Evolutionary conservation across 2,113 vertebrate species (phyloP), one percentile per base, ranked within the genome.

Genomic region (Coreoperca whiteheadi): DNA sequence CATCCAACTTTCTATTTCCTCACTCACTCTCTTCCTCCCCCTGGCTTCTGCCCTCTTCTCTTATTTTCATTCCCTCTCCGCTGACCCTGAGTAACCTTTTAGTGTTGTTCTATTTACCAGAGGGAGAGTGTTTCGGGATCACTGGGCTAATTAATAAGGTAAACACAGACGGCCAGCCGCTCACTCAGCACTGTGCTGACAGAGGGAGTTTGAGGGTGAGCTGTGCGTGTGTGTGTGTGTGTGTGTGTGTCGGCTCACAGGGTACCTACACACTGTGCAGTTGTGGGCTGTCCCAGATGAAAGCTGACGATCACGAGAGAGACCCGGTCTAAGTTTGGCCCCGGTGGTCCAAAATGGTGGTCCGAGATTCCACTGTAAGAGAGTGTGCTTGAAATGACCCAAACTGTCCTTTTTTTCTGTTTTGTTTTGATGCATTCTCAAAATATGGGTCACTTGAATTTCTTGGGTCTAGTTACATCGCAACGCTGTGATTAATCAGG

Each of bases 141-240:
- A 93, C 74, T 86, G 91, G 87, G 89, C 89, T 94, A 94, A 95
- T 93, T 92, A 93, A 94, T 88, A 93, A 91, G 89, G 83, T 90
- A 92, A 94, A 95, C 91, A 87, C 69, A 83, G 51, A 30, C 79
- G 53, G 57, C 74, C 63, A 23, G 77, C 71, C 67, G 71, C 89
- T 91, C 88, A 92, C 82, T 91, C 88, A 86, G 71, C 87, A 21
- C 85, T 32, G 75, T n/a, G 88, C 74, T 91, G 91, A 92, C 88
- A 87, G 88, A 81, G 64, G 6, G 63, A 74, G 60, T 76, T 61
- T 32, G 61, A 54, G 75, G 14, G 21, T n/a, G 10, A 51, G 57
- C 15, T 30, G 48, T 43, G 70, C 37, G 30, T 23, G 10, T 30
- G 18, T 50, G 48, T 56, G n/a, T 34, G n/a, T 28, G 59, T 61